phyloP scores from a whole-genome alignment of 1,140 invertebrate species.

The Papilio xuthus region DNA sequence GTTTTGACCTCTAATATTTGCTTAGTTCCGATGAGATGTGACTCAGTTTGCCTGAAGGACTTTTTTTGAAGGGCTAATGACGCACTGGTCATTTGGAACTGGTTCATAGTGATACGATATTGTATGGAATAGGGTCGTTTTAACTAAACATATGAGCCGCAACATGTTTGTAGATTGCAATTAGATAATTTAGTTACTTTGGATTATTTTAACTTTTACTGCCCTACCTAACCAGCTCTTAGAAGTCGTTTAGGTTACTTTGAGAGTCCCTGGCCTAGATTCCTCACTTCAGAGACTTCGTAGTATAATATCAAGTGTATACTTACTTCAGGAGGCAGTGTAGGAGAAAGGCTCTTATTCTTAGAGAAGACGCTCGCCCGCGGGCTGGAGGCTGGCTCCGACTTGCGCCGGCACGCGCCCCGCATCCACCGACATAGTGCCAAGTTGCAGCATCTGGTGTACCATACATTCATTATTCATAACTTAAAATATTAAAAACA shows the following conservation, averaged over 20 bases:
- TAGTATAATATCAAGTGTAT: neutral
- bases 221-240: too few species aligned
- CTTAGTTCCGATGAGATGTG: neutral
- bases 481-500: too few species aligned
- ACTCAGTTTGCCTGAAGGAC: neutral
- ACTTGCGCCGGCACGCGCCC: constrained; percentile 63
- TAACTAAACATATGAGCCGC: neutral
- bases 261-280: too few species aligned
- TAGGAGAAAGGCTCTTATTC: constrained; percentile 84
- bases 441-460: constrained; percentile 70
- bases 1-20: constrained; percentile 3
- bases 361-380: constrained; percentile 83
- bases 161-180: neutral
- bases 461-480: neutral
- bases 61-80: neutral
- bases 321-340: constrained; percentile 83
- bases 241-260: too few species aligned
- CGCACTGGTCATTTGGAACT: constrained; percentile 2
- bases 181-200: too few species aligned
- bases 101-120: neutral
- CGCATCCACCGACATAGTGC: constrained; percentile 64
- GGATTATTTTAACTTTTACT: too few species aligned
- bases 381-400: constrained; percentile 76
- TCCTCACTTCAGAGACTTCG: too few species aligned
- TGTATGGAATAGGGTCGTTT: neutral